phyloP scores from a whole-genome alignment of 2,888 invertebrate species.

The Trissolcus japonicus region DNA sequence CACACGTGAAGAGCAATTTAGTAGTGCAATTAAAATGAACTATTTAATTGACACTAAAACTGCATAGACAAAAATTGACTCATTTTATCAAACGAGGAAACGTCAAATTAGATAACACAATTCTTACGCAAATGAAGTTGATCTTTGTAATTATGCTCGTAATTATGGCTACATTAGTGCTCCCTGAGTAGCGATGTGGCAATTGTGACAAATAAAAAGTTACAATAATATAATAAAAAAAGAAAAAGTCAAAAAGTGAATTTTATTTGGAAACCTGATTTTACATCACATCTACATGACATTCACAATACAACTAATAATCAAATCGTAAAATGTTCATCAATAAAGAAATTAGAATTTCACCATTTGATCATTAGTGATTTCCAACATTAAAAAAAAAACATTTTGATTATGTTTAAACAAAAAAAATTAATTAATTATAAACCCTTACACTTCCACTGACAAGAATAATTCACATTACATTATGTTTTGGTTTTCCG shows the following conservation, averaged over 20 bases:
- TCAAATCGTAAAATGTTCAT: not conserved
- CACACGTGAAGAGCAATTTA: not conserved
- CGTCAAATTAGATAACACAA: slow-evolving; percentile 40
- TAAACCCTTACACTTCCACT: slow-evolving; percentile 36
- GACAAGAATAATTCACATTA: slow-evolving; percentile 66
- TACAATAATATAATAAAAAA: too few species aligned
- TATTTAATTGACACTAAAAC: slow-evolving; percentile 34
- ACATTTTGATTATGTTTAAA: slow-evolving; percentile 34
- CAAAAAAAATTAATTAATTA: slow-evolving; percentile 33
- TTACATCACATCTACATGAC: too few species aligned
- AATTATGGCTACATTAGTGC: slow-evolving; percentile 15
- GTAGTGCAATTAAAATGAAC: not conserved
- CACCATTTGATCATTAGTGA: not conserved
- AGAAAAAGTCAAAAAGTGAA: too few species aligned
- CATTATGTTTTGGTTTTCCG: slow-evolving; percentile 74
- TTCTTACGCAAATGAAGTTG: slow-evolving; percentile 38
- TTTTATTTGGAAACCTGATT: too few species aligned
- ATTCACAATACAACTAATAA: not conserved
- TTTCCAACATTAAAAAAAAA: not conserved
- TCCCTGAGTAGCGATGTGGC: too few species aligned
- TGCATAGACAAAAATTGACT: slow-evolving; percentile 30
- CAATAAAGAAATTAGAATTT: not conserved
- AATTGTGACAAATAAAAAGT: too few species aligned
- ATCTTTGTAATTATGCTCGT: slow-evolving; percentile 24
- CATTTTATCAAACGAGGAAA: slow-evolving; percentile 39